phyloP scores from a whole-genome alignment of 2,888 invertebrate genomes.

The Congeria kusceri region DNA sequence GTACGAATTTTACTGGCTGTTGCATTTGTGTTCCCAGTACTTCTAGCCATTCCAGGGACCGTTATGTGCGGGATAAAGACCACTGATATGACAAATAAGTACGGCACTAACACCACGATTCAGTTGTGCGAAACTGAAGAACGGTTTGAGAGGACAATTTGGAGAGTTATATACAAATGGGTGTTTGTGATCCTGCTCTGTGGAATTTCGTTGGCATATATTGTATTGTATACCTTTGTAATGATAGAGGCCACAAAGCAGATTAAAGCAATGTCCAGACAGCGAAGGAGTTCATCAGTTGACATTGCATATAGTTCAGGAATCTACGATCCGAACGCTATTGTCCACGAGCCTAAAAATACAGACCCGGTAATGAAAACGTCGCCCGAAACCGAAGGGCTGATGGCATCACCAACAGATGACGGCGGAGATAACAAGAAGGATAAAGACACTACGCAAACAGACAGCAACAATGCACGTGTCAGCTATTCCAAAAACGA shows the following conservation, averaged over 20 bases:
- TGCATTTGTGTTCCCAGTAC: slow-evolving; percentile 35
- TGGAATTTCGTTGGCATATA: slow-evolving; percentile 50
- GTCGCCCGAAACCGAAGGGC: background rate
- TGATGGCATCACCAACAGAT: background rate
- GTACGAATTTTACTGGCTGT: slow-evolving; percentile 39
- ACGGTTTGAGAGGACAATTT: slow-evolving; percentile 26
- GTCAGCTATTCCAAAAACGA: too few species aligned
- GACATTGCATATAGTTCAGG: slow-evolving; percentile 54
- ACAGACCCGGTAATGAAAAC: background rate
- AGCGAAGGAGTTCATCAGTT: slow-evolving; percentile 42
- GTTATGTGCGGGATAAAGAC: slow-evolving; percentile 57
- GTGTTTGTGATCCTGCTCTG: slow-evolving; percentile 40
- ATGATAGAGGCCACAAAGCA: slow-evolving; percentile 55
- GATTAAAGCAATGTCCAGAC: slow-evolving; percentile 23
- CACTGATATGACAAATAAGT: slow-evolving; percentile 37
- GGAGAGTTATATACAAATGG: slow-evolving; percentile 49
- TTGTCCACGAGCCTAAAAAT: background rate
- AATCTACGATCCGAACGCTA: slow-evolving; percentile 47
- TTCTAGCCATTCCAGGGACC: slow-evolving; percentile 49
- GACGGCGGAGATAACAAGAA: background rate
- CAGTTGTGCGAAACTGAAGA: slow-evolving; percentile 49
- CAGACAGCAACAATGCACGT: too few species aligned
- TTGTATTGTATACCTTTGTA: slow-evolving; percentile 53
- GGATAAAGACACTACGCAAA: background rate
- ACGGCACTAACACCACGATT: slow-evolving; percentile 46